Conservation (phyloP, 1,140 invertebrate species). For the Matsumurasca onukii region DNA sequence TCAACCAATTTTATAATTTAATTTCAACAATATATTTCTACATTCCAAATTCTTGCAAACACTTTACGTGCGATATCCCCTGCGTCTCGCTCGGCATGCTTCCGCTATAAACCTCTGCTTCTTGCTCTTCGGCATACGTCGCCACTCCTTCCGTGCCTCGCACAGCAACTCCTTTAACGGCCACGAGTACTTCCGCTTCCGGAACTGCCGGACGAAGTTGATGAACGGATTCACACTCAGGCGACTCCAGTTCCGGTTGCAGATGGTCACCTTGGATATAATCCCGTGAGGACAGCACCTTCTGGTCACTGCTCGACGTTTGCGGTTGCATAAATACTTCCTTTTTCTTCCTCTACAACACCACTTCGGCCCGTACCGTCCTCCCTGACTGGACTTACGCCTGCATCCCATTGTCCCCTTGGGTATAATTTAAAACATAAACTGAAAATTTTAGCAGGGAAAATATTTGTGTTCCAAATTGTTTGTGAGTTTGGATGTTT, state of each 20-base stretch:
- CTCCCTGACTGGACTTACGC: too few relatives aligned
- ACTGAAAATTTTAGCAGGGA: too few relatives aligned
- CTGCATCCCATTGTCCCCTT: too few relatives aligned
- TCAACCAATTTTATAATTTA: too few relatives aligned
- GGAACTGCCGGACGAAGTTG: neutral
- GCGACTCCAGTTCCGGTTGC: slow-evolving; percentile 3
- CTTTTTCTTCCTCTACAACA: neutral
- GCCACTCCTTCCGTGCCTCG: neutral
- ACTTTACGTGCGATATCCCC: slow-evolving; percentile 33
- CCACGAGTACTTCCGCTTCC: neutral
- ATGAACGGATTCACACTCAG: slow-evolving; percentile 4
- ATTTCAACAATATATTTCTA: too few relatives aligned
- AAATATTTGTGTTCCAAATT: too few relatives aligned
- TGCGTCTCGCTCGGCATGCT: neutral
- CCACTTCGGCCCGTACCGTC: too few relatives aligned
- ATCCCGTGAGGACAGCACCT: slow-evolving; percentile 2
- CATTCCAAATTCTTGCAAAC: too few relatives aligned
- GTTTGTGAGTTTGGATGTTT: too few relatives aligned
- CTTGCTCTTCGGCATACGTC: neutral
- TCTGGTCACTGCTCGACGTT: neutral
- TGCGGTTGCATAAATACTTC: neutral
- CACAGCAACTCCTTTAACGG: neutral
- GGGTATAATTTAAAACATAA: too few relatives aligned
- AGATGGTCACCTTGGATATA: neutral
- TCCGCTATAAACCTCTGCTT: neutral